phyloP scores from a whole-genome alignment of 2,888 invertebrate genomes.

The Agelastica alni region DNA sequence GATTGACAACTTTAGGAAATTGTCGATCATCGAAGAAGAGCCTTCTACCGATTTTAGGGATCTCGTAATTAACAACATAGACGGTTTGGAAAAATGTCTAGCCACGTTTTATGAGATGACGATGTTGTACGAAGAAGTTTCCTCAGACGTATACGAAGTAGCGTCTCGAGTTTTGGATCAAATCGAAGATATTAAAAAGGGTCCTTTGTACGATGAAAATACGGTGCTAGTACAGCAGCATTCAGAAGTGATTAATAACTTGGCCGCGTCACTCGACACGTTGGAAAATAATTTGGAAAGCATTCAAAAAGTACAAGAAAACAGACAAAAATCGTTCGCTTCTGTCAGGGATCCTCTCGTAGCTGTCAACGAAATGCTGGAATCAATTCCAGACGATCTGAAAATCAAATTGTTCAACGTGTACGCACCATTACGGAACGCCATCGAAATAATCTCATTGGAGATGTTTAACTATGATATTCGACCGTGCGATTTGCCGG shows the following conservation, averaged over 20 bases:
- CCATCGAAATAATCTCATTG: constrained; percentile 49
- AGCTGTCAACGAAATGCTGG: constrained; percentile 45
- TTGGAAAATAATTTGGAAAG: constrained; percentile 45
- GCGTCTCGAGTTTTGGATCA: constrained; percentile 49
- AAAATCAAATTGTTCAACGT: constrained; percentile 40
- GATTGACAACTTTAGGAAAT: constrained; percentile 47
- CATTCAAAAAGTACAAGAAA: constrained; percentile 40
- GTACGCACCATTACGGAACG: constrained; percentile 46
- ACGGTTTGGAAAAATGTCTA: constrained; percentile 47
- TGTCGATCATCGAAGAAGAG: constrained; percentile 44
- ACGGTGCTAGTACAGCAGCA: constrained; percentile 43
- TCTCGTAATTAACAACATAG: constrained; percentile 44
- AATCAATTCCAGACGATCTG: constrained; percentile 42
- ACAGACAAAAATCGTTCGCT: constrained; percentile 40
- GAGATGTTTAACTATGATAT: constrained; percentile 50
- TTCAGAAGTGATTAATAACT: constrained; percentile 44
- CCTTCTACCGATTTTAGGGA: constrained; percentile 36
- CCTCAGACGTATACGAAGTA: constrained; percentile 45
- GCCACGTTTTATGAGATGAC: constrained; percentile 45
- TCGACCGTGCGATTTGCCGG: constrained; percentile 34
- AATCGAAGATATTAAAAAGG: constrained; percentile 47
- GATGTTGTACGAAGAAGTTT: constrained; percentile 41
- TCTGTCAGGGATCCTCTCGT: constrained; percentile 44
- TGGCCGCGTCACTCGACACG: constrained; percentile 46
- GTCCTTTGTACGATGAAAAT: constrained; percentile 39